phyloP scores from a whole-genome alignment of 2,113 vertebrate species.

The Oriolus oriolus region DNA sequence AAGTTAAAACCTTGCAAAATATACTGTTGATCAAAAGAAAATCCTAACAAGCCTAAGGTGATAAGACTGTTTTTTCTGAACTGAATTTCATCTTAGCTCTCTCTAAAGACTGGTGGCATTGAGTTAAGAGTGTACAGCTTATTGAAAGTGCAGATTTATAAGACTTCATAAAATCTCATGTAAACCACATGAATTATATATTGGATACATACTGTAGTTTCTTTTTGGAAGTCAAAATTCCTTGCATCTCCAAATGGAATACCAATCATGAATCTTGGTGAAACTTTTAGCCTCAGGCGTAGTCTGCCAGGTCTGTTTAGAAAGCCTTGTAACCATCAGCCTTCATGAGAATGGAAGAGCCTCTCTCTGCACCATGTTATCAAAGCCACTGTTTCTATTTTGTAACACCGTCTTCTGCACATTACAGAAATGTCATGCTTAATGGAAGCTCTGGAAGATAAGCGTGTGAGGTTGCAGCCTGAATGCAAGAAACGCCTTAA shows the following conservation, averaged over 20 bases:
- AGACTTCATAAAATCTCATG: neutral
- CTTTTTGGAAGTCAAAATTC: neutral
- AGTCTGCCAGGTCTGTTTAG: neutral
- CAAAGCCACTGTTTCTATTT: neutral
- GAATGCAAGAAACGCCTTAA: constrained; percentile 98
- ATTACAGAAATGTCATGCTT: constrained; percentile 94
- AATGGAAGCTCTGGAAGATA: constrained; percentile 95
- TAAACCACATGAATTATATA: neutral
- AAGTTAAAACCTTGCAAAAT: neutral
- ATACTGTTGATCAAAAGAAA: neutral
- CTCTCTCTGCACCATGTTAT: neutral
- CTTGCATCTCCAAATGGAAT: neutral
- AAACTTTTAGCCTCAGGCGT: neutral
- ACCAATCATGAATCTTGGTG: neutral
- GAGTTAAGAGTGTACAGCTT: neutral
- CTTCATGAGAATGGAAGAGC: neutral
- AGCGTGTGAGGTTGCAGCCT: constrained; percentile 91
- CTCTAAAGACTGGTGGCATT: neutral
- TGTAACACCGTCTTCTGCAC: neutral
- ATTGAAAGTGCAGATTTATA: neutral
- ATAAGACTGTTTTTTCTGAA: neutral
- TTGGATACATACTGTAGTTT: neutral
- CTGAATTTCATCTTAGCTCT: neutral
- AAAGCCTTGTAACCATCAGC: neutral
- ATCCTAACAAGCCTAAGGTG: neutral